Evolutionary conservation across 2,888 invertebrate genomes (phyloP).

Genomic region (Aricia artaxerxes): DNA sequence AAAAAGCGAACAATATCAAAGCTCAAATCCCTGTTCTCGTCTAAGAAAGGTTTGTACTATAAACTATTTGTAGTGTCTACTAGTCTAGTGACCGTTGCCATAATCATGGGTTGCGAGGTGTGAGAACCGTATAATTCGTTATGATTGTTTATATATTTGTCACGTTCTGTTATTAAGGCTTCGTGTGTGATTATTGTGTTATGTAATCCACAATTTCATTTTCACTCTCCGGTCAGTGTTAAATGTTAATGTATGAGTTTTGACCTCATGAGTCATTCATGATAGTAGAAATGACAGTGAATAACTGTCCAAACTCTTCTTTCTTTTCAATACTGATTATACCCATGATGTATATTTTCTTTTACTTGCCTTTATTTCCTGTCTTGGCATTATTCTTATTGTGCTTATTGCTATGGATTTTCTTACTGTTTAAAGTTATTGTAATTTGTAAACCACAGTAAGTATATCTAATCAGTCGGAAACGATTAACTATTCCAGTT

Average conservation of each 20-base stretch:
- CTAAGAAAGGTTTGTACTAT: conserved; percentile 65
- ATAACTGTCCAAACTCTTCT: conserved; percentile 3
- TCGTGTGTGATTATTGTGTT: conserved; percentile 26
- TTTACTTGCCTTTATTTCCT: background rate
- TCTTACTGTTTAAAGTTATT: background rate
- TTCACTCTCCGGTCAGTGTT: background rate
- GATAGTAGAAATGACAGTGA: background rate
- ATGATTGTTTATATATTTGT: conserved; percentile 37
- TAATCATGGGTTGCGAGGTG: conserved; percentile 7
- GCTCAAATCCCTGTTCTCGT: conserved; percentile 71
- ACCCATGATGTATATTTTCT: background rate
- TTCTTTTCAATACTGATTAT: background rate
- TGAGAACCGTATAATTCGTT: conserved; percentile 30
- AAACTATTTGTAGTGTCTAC: conserved; percentile 25
- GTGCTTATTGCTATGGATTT: background rate
- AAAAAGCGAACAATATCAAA: conserved; percentile 75
- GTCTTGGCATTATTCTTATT: background rate
- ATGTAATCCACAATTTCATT: conserved; percentile 8
- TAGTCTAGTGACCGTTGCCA: conserved; percentile 17
- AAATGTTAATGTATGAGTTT: background rate
- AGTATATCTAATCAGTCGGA: background rate
- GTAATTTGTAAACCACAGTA: conserved; percentile 30
- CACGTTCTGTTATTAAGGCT: conserved; percentile 35
- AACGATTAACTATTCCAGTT: conserved; percentile 6
- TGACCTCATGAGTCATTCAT: conserved; percentile 1